phyloP scores from a whole-genome alignment of 2,113 vertebrate genomes.

The Notiomystis cincta region DNA sequence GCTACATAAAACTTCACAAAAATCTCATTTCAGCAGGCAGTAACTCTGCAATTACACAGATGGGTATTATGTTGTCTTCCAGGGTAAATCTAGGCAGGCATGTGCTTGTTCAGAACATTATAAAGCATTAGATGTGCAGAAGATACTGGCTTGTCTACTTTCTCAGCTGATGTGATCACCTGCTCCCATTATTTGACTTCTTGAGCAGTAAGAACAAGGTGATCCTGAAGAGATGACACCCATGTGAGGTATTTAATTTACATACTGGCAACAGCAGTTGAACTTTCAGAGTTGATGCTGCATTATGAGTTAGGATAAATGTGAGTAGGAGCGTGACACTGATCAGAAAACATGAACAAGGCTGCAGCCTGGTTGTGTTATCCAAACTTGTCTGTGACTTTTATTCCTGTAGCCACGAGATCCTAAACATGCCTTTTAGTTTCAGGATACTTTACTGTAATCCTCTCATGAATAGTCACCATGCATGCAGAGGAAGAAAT shows the following conservation, averaged over 20 bases:
- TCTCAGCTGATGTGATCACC: background rate
- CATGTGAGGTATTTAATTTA: background rate
- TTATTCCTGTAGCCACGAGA: background rate
- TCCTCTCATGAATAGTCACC: slow-evolving; percentile 4
- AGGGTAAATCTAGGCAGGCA: background rate
- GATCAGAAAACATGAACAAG: background rate
- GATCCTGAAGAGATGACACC: background rate
- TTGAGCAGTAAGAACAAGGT: background rate
- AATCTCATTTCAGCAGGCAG: background rate
- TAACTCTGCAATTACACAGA: background rate
- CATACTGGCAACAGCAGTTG: background rate
- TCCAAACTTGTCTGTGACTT: background rate
- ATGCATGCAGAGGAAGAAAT: background rate
- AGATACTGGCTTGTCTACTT: background rate
- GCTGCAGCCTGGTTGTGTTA: background rate
- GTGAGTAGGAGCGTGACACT: background rate
- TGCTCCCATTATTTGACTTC: background rate
- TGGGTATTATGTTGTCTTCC: background rate
- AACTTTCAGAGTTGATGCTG: background rate
- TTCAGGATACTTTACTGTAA: slow-evolving; percentile 1
- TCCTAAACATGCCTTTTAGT: background rate
- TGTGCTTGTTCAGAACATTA: background rate
- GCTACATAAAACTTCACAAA: background rate
- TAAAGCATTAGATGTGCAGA: background rate
- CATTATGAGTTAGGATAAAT: background rate